Percentiles rank a stretch among this genome's conserved stretches.
These are phyloP conservation scores for Ophraella communa DNA, from an alignment of 2,888 invertebrate genomes.

Conservation along the genomic window DNA sequence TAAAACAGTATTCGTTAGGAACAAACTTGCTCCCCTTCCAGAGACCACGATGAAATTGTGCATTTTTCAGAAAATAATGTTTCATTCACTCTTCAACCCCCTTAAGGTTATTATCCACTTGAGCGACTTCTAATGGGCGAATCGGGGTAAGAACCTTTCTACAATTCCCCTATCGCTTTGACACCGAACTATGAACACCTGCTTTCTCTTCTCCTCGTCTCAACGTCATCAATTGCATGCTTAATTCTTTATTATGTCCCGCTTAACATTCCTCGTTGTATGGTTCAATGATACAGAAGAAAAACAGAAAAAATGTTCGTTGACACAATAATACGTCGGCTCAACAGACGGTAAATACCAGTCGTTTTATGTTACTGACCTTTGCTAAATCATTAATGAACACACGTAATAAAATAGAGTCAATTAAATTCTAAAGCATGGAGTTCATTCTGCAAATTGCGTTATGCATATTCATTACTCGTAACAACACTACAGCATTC, in stretches of 20 bases:
- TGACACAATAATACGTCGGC: too few relatives aligned
- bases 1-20: neutral
- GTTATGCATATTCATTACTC: constrained; percentile 10
- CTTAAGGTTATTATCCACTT: neutral
- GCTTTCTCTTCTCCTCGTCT: neutral
- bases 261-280: too few relatives aligned
- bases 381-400: constrained; percentile 3
- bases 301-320: too few relatives aligned
- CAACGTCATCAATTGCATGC: neutral
- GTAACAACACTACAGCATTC: neutral
- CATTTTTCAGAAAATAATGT: neutral
- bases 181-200: neutral
- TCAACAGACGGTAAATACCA: too few relatives aligned
- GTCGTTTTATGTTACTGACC: constrained; percentile 6
- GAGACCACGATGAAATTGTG: neutral
- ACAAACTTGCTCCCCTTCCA: neutral
- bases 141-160: neutral
- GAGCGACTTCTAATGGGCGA: neutral
- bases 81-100: neutral
- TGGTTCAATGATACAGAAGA: too few relatives aligned
- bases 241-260: too few relatives aligned
- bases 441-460: constrained; percentile 1
- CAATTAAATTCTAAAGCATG: constrained; percentile 19
- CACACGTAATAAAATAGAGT: constrained; percentile 12
- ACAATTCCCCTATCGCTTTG: neutral